Percentiles rank a stretch among this genome's conserved stretches.
phyloP scores from a whole-genome alignment of 2,888 invertebrate genomes.

The Cerastis leucographa region DNA sequence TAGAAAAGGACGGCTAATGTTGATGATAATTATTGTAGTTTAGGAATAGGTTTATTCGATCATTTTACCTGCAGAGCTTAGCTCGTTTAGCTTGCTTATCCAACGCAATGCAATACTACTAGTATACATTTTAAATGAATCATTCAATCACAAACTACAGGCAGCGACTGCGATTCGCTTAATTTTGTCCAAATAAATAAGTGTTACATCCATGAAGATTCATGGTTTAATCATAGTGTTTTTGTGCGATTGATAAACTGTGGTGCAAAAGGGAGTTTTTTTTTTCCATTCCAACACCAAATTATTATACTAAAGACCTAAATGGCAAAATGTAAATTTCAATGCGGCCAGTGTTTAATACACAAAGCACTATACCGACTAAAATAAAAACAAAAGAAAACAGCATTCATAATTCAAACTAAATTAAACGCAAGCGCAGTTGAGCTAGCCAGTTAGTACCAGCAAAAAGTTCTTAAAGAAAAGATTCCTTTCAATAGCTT shows the following conservation, averaged over 20 bases:
- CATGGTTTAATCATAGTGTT: not conserved
- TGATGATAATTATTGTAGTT: not conserved
- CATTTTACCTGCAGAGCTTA: too few relatives aligned
- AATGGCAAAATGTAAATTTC: not conserved
- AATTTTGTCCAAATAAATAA: not conserved
- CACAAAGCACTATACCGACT: not conserved
- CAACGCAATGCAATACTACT: not conserved
- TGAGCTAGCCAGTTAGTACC: slow-evolving; percentile 16
- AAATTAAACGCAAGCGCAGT: slow-evolving; percentile 42
- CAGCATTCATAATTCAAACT: slow-evolving; percentile 26
- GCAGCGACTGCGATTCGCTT: not conserved
- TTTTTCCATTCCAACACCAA: not conserved
- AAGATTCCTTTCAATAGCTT: slow-evolving; percentile 48
- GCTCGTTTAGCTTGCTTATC: not conserved
- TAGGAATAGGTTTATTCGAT: not conserved
- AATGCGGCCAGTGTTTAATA: not conserved
- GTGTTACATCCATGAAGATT: not conserved
- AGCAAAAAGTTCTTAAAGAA: slow-evolving; percentile 48
- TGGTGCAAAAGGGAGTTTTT: not conserved
- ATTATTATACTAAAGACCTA: not conserved
- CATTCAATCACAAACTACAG: not conserved
- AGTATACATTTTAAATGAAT: not conserved
- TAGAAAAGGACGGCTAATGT: not conserved
- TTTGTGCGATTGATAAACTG: not conserved
- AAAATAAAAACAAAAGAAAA: slow-evolving; percentile 16